Base-by-base conservation (phyloP, 2,797 vertebrate genomes). In the Sebastes matsubarae region DNA sequence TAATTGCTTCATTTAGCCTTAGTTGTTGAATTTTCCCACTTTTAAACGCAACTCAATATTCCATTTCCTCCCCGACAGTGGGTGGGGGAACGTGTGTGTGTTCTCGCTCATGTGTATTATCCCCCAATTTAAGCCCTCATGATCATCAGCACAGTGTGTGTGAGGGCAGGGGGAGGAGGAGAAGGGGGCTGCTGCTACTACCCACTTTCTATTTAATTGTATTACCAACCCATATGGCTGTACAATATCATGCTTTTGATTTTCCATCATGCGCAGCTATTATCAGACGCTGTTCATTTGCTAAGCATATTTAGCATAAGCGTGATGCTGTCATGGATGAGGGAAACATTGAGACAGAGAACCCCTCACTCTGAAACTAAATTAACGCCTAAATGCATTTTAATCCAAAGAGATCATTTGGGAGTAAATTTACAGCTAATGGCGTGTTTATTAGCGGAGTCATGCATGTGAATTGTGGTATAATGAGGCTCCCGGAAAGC, bases 1-100 rank as follows among this genome's bases (percentile, higher is more conserved):
- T 92, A 92, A 93, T 90, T 88, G 81, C 79, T 83, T 87, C 80
- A 69, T 89, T 92, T 87, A 83, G 72, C 74, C 59, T 64, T 14
- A 25, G 72, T 80, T 83, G 69, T 67, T 79, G 76, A 83, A 74
- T 83, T 73, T 70, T 72, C 6, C 34, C n/a, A 66, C 75, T 65
- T 80, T 80, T 38, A 65, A 86, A 83, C 6, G 3, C n/a, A 64
- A 32, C 69, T 81, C 32, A 65, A 9, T 63, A 16, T 72, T 76
- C 52, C 64, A 6, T 73, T 76, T 69, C 70, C 20, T 70, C 52
- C 13, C 13, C 55, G 4, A 16, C 30, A 66, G 60, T 32, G 59
- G 55, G 63, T 68, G 64, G 8, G 20, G 20, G 25, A 64, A 27
- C 8, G 20, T 34, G 9, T 65, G 32, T 67, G 32, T 50, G 78